Conservation (phyloP, 2,113 vertebrate species). For the Orcinus orca region DNA sequence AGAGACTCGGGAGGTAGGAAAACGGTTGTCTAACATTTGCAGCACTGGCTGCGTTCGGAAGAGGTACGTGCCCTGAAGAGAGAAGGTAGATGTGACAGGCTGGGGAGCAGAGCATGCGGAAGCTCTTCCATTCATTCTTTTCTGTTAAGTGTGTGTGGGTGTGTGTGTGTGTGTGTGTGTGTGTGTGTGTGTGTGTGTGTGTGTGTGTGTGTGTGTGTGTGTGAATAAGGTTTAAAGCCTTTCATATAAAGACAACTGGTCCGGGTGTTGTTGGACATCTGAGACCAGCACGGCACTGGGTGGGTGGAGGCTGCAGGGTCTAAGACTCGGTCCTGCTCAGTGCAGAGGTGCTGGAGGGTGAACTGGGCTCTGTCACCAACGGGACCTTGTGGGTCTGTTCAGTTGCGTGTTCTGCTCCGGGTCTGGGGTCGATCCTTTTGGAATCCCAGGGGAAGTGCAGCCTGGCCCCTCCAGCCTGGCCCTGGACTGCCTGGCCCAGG, state of each 20-base stretch:
- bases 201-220: neutral
- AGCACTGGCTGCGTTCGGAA: neutral
- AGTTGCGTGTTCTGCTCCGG: rapidly evolving
- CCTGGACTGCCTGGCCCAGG: rapidly evolving
- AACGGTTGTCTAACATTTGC: neutral
- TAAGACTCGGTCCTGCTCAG: neutral
- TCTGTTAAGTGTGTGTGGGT: neutral
- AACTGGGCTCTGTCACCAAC: neutral
- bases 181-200: too few species aligned
- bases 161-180: neutral
- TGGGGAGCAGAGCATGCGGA: neutral
- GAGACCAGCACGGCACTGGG: neutral
- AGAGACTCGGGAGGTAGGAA: neutral
- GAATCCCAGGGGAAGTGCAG: neutral
- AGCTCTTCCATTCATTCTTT: neutral
- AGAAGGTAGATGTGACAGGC: neutral
- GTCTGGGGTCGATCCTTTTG: neutral
- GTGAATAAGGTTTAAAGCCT: neutral
- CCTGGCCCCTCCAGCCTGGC: neutral
- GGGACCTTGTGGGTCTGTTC: neutral
- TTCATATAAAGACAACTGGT: neutral
- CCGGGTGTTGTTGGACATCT: neutral
- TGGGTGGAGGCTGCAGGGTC: neutral
- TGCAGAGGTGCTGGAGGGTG: neutral
- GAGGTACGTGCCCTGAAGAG: neutral